Base-by-base conservation (phyloP, 2,888 invertebrate species). In the Griposia aprilina region DNA sequence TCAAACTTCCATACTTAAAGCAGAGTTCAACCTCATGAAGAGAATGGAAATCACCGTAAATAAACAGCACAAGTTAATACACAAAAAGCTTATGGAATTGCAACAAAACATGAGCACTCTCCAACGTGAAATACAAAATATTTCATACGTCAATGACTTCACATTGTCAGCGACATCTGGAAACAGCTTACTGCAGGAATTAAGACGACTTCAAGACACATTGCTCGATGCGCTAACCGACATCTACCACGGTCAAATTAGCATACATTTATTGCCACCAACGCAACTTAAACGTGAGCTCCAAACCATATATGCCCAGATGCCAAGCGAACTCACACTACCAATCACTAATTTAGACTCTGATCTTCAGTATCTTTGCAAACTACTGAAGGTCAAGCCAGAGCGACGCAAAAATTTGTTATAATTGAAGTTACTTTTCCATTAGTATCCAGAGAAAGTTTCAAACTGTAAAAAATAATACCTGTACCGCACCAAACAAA, bases 271-370 rank as follows among this genome's bases (percentile, higher is more conserved):
- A 41, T 45, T 72, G n/a, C 59, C 71, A 55, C 77, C 77, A 71
- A 63, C 66, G 20, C 72, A 77, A 57, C 72, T 72, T 48, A 45
- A 67, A 45, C n/a, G 48, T 48, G 76, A 77, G 62, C 60, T 77
- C 13, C 66, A 77, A 30, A 72, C 45, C 57, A 72, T 77, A n/a
- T 50, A 66, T 6, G 55, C 60, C 26, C 74, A 50, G 55, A 67
- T 74, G n/a, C 59, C 59, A n/a, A 50, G n/a, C 10, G 68, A 68
- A 7, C 48, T 74, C 60, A 74, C 59, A 7, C 45, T 68, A 74
- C 74, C 74, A 57, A 74, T 67, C n/a, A 17, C 7, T 3, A 67
- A 74, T 48, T 13, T 74, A 60, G 59, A 74, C 41, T 23, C 45
- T 1, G 57, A 66, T 30, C 66, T 74, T 66, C 74, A 74, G 57